Evolutionary conservation across 2,797 vertebrate genomes (phyloP), one percentile per base, ranked within the genome.

Genomic region (Melanotaenia trifasciata): DNA sequence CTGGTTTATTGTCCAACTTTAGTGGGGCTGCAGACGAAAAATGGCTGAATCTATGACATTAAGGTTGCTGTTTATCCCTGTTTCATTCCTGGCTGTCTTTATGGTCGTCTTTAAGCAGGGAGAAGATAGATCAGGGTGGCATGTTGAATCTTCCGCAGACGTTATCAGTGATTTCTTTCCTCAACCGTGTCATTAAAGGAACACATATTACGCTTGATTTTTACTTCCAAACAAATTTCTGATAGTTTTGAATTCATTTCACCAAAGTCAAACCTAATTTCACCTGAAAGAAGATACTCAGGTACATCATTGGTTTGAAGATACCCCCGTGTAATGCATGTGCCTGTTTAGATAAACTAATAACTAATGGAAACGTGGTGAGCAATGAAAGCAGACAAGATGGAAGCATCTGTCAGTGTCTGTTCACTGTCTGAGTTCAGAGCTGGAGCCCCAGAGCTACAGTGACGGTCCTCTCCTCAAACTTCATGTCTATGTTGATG

Each of bases 361-460:
- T 93, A 85, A 88, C 76, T 79, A 72, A 78, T 84, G 84, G 64
- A 77, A 85, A 83, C 70, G 58, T 53, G 80, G 47, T 87, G 90
- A 94, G 92, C 93, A 88, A 92, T 91, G 89, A 86, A 87, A 88
- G 90, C 76, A 92, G 94, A 94, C 91, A 91, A 90, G 93, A 93
- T 89, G 87, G 92, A 93, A 86, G 90, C 91, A 92, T 94, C 92
- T 94, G 93, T 94, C 94, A 93, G 89, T 86, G 93, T 91, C 86
- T 90, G 92, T 94, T 92, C 83, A 59, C 82, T 58, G 83, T 90
- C 91, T 90, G 89, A 82, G 79, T 58, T 81, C 72, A 77, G 77
- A 85, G 81, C 64, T 45, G 72, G 51, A 81, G 88, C 84, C 90
- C 88, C 84, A 79, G 83, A 94, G 92, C 91, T 77, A 79, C 74